Conservation (phyloP, 2,888 invertebrate genomes). For the Notodonta dromedarius region DNA sequence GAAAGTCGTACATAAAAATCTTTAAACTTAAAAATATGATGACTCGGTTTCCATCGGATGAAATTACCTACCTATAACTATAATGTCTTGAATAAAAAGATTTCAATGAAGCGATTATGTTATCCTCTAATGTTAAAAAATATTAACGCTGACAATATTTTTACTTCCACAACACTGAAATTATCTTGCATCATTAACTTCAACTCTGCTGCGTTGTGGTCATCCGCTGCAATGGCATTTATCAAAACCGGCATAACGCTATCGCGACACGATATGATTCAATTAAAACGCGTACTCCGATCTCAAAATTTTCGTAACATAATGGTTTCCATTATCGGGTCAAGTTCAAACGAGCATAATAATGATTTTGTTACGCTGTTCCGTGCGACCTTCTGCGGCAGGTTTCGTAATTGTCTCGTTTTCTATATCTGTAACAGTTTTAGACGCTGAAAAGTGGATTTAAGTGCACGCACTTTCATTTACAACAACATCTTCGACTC, state of each 20-base stretch:
- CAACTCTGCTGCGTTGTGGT: not conserved
- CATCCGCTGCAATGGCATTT: constrained; percentile 17
- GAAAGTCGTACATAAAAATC: too few species aligned
- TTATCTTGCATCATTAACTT: too few species aligned
- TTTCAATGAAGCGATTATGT: too few species aligned
- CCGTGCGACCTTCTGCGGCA: constrained; percentile 32
- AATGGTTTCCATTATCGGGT: constrained; percentile 39
- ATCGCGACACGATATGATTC: constrained; percentile 15
- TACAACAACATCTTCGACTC: not conserved
- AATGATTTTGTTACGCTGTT: constrained; percentile 36
- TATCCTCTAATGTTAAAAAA: too few species aligned
- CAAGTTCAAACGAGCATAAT: constrained; percentile 51
- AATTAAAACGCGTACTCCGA: constrained; percentile 18
- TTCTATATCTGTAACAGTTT: constrained; percentile 14
- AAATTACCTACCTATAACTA: too few species aligned
- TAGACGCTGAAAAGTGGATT: not conserved
- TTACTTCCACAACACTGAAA: too few species aligned
- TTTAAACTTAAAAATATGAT: too few species aligned
- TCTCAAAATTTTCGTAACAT: constrained; percentile 26
- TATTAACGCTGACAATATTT: too few species aligned
- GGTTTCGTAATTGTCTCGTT: constrained; percentile 30
- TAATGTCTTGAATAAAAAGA: too few species aligned
- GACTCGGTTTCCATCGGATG: too few species aligned
- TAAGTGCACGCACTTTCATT: not conserved
- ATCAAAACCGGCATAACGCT: constrained; percentile 18